Percentiles rank a stretch among this genome's conserved stretches.
Conservation (phyloP, 2,113 vertebrate genomes). For the Paracanthobrama guichenoti region DNA sequence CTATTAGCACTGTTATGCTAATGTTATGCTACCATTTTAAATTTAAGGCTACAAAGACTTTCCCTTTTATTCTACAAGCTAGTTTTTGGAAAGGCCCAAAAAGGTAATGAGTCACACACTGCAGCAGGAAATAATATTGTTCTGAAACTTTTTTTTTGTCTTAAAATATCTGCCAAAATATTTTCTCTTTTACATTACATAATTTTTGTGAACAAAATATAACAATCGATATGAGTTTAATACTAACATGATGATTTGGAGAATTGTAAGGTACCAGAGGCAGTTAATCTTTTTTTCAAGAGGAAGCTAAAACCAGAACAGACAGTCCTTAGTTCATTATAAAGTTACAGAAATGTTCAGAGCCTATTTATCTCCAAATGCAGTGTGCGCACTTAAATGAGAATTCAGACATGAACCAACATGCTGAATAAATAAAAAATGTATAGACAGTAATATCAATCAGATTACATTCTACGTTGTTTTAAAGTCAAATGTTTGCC, state of each 20-base stretch:
- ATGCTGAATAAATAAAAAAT: neutral
- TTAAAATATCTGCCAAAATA: too few relatives aligned
- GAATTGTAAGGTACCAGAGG: neutral
- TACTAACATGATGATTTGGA: neutral
- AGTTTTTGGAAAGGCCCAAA: conserved; percentile 2
- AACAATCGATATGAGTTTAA: neutral
- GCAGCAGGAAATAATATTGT: conserved; percentile 52
- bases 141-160: neutral
- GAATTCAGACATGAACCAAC: conserved; percentile 40
- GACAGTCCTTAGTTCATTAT: neutral
- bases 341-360: neutral
- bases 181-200: too few relatives aligned
- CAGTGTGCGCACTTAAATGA: conserved; percentile 34
- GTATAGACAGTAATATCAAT: neutral
- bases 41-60: conserved; percentile 27
- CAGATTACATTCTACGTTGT: neutral
- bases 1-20: conserved; percentile 6
- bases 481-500: neutral
- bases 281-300: neutral
- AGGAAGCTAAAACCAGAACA: neutral
- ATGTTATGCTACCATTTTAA: neutral
- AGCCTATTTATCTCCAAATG: conserved; percentile 30
- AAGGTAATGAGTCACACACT: conserved; percentile 27
- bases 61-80: conserved; percentile 22
- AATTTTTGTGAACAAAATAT: neutral